These are phyloP conservation scores for Cairina moschata DNA, from an alignment of 2,113 vertebrate species.

Conservation along the genomic window DNA sequence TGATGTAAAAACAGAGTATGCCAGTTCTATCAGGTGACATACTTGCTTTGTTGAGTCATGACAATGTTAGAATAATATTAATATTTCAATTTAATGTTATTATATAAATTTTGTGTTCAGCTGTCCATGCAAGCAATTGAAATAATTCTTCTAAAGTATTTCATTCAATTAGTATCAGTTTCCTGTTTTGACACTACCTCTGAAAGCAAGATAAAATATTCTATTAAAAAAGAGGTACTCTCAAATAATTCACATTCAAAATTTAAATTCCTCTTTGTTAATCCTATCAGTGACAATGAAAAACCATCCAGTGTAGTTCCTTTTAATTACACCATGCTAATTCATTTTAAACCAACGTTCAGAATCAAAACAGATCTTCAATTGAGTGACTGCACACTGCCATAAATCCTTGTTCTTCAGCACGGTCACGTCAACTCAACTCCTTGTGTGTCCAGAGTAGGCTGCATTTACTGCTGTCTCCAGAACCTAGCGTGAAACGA, in stretches of 20 bases:
- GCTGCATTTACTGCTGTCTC: accelerated
- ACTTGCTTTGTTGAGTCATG: neutral
- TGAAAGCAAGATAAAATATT: neutral
- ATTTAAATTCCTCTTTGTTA: neutral
- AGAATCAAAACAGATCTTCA: neutral
- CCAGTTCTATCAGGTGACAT: neutral
- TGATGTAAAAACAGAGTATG: neutral
- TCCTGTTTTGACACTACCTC: neutral
- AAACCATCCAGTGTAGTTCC: neutral
- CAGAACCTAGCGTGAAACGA: neutral
- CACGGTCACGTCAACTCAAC: accelerated
- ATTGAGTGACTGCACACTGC: neutral
- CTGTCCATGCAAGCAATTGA: neutral
- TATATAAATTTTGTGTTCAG: neutral
- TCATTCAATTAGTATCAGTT: neutral
- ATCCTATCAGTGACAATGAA: neutral
- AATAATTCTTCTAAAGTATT: neutral
- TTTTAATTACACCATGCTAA: neutral
- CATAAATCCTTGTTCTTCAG: neutral
- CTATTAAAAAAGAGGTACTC: neutral
- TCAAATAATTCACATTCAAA: neutral
- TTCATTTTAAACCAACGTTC: neutral
- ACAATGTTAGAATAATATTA: neutral
- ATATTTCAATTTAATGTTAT: neutral
- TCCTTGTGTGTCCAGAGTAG: neutral